Base-by-base conservation (phyloP, 2,113 vertebrate species). In the Tragulus kanchil region DNA sequence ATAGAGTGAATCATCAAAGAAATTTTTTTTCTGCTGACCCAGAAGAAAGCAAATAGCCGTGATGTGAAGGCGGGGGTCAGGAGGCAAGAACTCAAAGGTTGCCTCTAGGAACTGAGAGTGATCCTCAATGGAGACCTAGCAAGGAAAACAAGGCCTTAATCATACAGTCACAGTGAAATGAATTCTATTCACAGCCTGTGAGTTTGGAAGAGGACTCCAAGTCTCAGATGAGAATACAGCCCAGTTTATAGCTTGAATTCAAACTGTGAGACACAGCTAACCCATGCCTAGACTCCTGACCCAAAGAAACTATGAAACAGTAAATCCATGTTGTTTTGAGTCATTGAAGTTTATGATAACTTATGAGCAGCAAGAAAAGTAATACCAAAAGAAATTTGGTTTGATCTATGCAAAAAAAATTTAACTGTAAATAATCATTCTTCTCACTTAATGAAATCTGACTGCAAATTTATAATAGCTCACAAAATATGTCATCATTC, bases 401-500 rank as follows among this genome's bases (percentile, higher is more conserved):
- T 81, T 84, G 59, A 59, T 69, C 28, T 21, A 79, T 36, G 23
- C 13, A 89, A 73, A 96, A 93, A 95, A 93, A 79, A 93, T 91
- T 95, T 89, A 91, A 93, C 26, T 81, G 69, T 93, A 28, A 77
- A 65, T 21, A 85, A 28, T 61, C 36, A 90, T 28, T 90, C 85
- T 85, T 96, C n/a, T 83, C 71, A 94, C 61, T 96, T 89, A 93
- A 95, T 84, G 31, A 96, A 87, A 96, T 93, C 61, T 93, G 42
- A 67, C 58, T 93, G 28, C 54, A 95, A n/a, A 95, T 42, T 90
- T 95, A 36, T 25, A 83, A 94, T 71, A 77, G n/a, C 25, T 56
- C 69, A 87, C 56, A 96, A 94, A 96, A 64, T 23, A 78, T 84
- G 83, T 75, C 92, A 86, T 84, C 58, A 82, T 83, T 88, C 88